phyloP scores from a whole-genome alignment of 2,888 invertebrate species.

The Xestia rhomboidea region DNA sequence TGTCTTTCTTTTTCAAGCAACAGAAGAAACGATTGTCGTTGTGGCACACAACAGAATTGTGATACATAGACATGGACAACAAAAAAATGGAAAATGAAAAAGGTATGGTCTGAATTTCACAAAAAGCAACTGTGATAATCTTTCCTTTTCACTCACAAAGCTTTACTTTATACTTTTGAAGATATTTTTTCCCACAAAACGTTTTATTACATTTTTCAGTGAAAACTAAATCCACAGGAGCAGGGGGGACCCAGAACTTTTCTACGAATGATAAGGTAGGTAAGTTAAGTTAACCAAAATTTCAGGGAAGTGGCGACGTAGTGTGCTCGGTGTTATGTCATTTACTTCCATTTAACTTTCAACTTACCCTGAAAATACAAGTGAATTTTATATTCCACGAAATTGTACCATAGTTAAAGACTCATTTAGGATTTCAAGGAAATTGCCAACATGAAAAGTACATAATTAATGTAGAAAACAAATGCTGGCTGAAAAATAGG shows the following conservation, averaged over 20 bases:
- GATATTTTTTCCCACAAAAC: neutral
- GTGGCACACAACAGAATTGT: neutral
- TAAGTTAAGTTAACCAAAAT: constrained; percentile 45
- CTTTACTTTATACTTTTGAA: neutral
- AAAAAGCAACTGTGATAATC: neutral
- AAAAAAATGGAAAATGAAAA: neutral
- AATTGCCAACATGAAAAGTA: neutral
- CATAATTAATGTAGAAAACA: neutral
- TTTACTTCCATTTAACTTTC: constrained; percentile 41
- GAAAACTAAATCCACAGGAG: constrained; percentile 33
- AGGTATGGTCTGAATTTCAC: neutral
- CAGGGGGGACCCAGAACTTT: constrained; percentile 36
- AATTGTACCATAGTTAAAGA: constrained; percentile 11
- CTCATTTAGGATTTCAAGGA: constrained; percentile 9
- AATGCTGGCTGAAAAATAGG: neutral
- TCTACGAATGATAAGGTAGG: constrained; percentile 40
- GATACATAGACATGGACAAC: neutral
- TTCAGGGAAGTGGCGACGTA: constrained; percentile 38
- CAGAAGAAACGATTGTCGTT: neutral
- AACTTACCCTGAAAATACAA: constrained; percentile 28
- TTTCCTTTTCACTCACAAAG: neutral
- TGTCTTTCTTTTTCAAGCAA: neutral
- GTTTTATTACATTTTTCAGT: constrained; percentile 19
- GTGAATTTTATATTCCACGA: constrained; percentile 7
- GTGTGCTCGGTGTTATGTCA: constrained; percentile 37